Evolutionary conservation across 1,140 invertebrate species (phyloP), one percentile per base, ranked within the genome.

Genomic region (Panonychus citri): DNA sequence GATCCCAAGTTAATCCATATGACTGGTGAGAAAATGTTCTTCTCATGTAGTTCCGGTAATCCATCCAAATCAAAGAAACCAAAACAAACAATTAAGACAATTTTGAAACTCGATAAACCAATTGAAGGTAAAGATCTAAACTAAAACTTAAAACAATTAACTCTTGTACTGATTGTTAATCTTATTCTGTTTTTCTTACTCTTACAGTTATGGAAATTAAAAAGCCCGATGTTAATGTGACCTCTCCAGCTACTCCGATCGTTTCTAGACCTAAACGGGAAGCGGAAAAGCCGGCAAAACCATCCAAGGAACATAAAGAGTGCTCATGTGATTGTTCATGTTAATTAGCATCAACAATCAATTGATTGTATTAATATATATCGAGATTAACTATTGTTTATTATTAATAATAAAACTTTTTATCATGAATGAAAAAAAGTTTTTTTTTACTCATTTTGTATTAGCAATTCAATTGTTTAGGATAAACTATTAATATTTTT

Each of bases 11-110:
- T 77, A 58, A 76, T 81, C 62, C 76, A 78, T 61, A 73, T 85
- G 54, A 81, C 78, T 59, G 83, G 83, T 28, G 85, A 88, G 68
- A 77, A 82, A 39, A 81, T 88, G 70, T 80, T 81, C 12, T 85
- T 88, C 65, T 78, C 83, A 62, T 88, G 85, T 64, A 82, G 53
- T 19, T 21, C 53, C 15, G 7, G 27, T 8, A 28, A 54, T n/a
- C 28, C 28, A 10, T n/a, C 28, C 15, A 25, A 39, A 39, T 15
- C 28, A 21, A 39, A 54, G 21, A 54, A 42, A 27, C 12, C 24
- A 2, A 51, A 51, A 51, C 21, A n/a, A n/a, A 26, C 17, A 27
- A 5, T 51, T 17, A 24, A 17, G 24, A 51, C 49, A 15, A 30
- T 51, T 27, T 24, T 51, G 13, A 51, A 28, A 27, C n/a, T 46